These are phyloP conservation scores for Drymodes brunneopygia DNA, from an alignment of 2,113 vertebrate species.

Conservation along the genomic window DNA sequence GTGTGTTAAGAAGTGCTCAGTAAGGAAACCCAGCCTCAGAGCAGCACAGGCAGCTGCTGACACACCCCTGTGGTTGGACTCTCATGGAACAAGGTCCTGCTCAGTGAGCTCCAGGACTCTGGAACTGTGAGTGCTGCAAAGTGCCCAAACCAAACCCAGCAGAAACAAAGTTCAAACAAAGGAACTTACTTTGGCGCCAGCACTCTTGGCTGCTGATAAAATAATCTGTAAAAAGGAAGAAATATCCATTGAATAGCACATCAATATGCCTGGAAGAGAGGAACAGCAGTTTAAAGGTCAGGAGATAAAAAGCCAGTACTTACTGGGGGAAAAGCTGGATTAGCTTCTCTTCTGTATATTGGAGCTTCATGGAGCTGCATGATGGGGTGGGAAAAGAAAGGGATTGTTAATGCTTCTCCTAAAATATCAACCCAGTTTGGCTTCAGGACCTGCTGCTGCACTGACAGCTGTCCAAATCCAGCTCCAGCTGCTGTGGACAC, in stretches of 20 bases:
- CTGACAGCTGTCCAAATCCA: neutral
- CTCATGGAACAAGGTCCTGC: neutral
- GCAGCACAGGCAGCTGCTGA: neutral
- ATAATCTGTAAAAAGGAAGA: constrained; percentile 52
- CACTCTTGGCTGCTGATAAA: constrained; percentile 67
- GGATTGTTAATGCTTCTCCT: neutral
- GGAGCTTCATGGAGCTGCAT: constrained; percentile 58
- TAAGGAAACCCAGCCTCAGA: neutral
- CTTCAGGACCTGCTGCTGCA: neutral
- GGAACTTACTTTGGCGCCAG: constrained; percentile 55
- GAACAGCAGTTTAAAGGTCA: neutral
- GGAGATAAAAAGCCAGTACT: constrained; percentile 5
- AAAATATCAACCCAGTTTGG: neutral
- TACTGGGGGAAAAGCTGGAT: constrained; percentile 36
- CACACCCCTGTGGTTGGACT: neutral
- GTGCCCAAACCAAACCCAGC: neutral
- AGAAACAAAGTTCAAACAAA: constrained; percentile 1
- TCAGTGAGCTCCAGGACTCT: neutral
- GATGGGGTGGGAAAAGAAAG: neutral
- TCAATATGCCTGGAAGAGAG: neutral
- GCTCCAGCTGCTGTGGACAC: neutral
- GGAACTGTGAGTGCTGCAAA: neutral
- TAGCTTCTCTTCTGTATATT: constrained; percentile 16
- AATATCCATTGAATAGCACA: neutral
- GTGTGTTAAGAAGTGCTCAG: neutral